Percentiles rank a stretch among this genome's conserved stretches.
phyloP scores from a whole-genome alignment of 2,797 vertebrate species.

The Chanos chanos region DNA sequence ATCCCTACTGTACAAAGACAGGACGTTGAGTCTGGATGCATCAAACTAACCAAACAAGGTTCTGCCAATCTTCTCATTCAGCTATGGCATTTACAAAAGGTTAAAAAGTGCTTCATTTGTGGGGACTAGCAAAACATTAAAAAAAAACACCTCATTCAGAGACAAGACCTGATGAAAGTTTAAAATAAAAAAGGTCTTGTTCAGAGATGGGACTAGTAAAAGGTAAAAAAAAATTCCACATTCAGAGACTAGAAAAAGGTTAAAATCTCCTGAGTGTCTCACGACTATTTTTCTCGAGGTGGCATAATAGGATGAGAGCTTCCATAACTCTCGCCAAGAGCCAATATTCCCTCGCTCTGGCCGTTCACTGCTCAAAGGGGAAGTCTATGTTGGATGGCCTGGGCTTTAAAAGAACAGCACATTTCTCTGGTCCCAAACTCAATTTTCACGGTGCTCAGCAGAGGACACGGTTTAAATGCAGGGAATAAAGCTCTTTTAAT shows the following conservation, averaged over 20 bases:
- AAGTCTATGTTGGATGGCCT: constrained; percentile 43
- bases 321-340: constrained; percentile 73
- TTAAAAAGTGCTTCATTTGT: too few species aligned
- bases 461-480: constrained; percentile 61
- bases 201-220: constrained; percentile 65
- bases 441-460: constrained; percentile 75
- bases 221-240: too few species aligned
- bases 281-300: constrained; percentile 72
- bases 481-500: constrained; percentile 70
- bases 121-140: constrained; percentile 38
- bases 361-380: constrained; percentile 73
- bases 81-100: too few species aligned
- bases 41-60: too few species aligned
- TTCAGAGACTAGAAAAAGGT: constrained; percentile 63
- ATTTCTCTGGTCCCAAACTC: constrained; percentile 73
- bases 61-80: too few species aligned
- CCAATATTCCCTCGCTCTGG: constrained; percentile 70
- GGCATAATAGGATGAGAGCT: constrained; percentile 77
- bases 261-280: constrained; percentile 71
- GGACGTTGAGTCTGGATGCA: too few species aligned
- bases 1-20: too few species aligned
- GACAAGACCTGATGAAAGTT: constrained; percentile 32
- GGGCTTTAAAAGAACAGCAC: constrained; percentile 35
- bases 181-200: constrained; percentile 43
- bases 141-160: constrained; percentile 50